Percentiles rank a stretch among this genome's conserved stretches.
Evolutionary conservation across 2,888 invertebrate genomes (phyloP).

Genomic region (Oxycera nigricornis): DNA sequence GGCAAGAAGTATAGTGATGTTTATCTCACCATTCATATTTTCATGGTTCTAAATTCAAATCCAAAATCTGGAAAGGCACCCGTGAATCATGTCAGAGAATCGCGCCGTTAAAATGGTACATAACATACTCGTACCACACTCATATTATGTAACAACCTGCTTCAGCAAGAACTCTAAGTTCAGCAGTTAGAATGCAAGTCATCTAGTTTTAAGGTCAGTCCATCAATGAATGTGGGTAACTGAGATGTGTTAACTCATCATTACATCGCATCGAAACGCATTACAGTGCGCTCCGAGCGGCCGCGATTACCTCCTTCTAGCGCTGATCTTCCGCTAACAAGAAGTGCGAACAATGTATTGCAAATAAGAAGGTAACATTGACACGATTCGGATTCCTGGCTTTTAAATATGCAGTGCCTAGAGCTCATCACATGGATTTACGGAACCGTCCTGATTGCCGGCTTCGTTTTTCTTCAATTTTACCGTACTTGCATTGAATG

Average conservation of each 20-base stretch:
- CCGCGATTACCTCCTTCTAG: neutral
- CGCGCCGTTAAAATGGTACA: no score
- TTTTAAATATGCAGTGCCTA: neutral
- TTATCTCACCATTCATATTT: no score
- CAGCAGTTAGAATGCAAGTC: neutral
- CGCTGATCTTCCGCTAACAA: neutral
- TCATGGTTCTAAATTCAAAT: no score
- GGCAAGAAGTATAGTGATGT: no score
- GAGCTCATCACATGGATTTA: slow-evolving; percentile 1
- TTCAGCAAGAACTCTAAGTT: no score
- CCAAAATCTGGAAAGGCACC: no score
- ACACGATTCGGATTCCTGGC: slow-evolving; percentile 10
- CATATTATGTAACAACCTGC: no score
- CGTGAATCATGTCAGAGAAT: no score
- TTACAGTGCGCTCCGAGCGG: neutral
- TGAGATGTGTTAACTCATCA: neutral
- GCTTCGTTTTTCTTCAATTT: neutral
- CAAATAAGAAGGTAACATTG: slow-evolving; percentile 2
- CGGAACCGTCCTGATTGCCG: slow-evolving; percentile 8
- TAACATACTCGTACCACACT: no score
- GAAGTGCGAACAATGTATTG: neutral
- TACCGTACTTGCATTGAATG: no score
- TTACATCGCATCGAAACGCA: neutral
- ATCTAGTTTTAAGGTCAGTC: neutral
- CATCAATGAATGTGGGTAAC: neutral